Evolutionary conservation across 2,888 invertebrate genomes (phyloP).

Genomic region (Aplocera efformata): DNA sequence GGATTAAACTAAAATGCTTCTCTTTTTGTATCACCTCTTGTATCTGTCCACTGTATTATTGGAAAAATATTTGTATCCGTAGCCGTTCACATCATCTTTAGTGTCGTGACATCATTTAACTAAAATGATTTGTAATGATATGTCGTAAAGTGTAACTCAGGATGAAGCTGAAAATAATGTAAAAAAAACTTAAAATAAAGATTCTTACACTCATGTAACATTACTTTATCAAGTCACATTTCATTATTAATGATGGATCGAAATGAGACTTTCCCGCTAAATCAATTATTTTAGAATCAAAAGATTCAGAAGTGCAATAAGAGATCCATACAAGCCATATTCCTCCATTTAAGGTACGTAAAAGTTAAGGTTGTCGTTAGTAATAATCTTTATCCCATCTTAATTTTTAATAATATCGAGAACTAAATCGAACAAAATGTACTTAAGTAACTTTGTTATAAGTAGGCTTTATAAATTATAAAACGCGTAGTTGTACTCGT

Average conservation of each 20-base stretch:
- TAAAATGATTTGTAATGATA: slow-evolving; percentile 29
- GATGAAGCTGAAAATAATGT: slow-evolving; percentile 3
- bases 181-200: neutral
- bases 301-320: slow-evolving; percentile 50
- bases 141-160: slow-evolving; percentile 48
- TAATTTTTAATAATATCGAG: slow-evolving; percentile 63
- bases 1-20: slow-evolving; percentile 64
- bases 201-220: no score
- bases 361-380: slow-evolving; percentile 73
- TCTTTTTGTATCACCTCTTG: slow-evolving; percentile 66
- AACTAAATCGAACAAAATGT: slow-evolving; percentile 76
- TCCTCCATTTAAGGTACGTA: slow-evolving; percentile 52
- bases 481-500: slow-evolving; percentile 73
- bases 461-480: slow-evolving; percentile 80
- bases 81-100: slow-evolving; percentile 43
- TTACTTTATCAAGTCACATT: no score
- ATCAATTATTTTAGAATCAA: slow-evolving; percentile 31
- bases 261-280: slow-evolving; percentile 26
- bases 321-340: slow-evolving; percentile 47
- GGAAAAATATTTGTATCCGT: slow-evolving; percentile 38
- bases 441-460: slow-evolving; percentile 77
- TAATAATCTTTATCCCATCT: slow-evolving; percentile 63
- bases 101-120: slow-evolving; percentile 66
- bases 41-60: slow-evolving; percentile 72
- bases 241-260: no score